Conservation (phyloP, 1,140 invertebrate species). For the Melitaea cinxia region DNA sequence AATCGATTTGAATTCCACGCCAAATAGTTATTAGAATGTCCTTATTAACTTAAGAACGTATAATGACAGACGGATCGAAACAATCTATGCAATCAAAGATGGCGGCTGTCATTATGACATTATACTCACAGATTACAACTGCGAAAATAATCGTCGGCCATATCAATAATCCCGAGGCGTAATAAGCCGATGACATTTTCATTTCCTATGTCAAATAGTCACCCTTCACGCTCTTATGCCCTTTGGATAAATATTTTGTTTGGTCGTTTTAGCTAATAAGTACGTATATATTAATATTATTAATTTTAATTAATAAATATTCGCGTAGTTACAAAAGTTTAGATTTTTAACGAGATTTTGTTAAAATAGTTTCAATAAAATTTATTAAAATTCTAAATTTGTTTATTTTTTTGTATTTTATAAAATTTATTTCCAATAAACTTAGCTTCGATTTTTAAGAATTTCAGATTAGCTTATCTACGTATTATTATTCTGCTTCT, state of each 20-base stretch:
- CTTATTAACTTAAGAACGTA: conserved; percentile 38
- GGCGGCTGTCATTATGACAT: conserved; percentile 44
- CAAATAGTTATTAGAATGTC: conserved; percentile 36
- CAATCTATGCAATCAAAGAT: conserved; percentile 47
- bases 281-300: conserved; percentile 32
- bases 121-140: conserved; percentile 48
- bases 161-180: conserved; percentile 72
- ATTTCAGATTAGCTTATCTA: too few species aligned
- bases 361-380: too few species aligned
- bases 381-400: too few species aligned
- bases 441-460: too few species aligned
- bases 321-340: neutral
- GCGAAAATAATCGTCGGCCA: conserved; percentile 57
- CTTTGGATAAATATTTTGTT: conserved; percentile 60
- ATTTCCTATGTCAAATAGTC: conserved; percentile 75
- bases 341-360: too few species aligned
- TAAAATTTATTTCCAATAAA: too few species aligned
- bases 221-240: conserved; percentile 48
- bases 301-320: neutral
- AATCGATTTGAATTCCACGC: conserved; percentile 33
- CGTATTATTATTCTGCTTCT: too few species aligned
- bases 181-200: conserved; percentile 77
- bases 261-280: conserved; percentile 55
- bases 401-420: too few species aligned
- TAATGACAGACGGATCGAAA: conserved; percentile 34